Percentiles rank a stretch among this genome's conserved stretches.
Conservation (phyloP, 1,140 invertebrate genomes). For the Psilanteris sp. region DNA sequence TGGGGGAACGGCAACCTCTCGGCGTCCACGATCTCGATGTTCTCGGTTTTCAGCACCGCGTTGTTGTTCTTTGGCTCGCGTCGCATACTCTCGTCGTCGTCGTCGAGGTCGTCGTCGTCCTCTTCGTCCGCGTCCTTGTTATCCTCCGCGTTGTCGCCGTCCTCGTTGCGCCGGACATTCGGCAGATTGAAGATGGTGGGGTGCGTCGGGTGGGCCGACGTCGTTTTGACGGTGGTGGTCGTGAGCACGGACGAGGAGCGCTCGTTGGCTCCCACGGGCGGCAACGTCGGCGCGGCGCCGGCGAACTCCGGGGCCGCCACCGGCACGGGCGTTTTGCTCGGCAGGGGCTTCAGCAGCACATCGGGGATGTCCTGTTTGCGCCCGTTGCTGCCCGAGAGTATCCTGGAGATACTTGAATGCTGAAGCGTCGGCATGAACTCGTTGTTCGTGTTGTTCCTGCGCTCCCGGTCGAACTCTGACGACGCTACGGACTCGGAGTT, state of each 20-base stretch:
- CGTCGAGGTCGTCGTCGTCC: slow-evolving; percentile 24
- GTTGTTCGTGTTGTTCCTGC: slow-evolving; percentile 74
- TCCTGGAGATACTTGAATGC: slow-evolving; percentile 87
- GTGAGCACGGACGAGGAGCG: slow-evolving; percentile 7
- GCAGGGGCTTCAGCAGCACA: slow-evolving; percentile 84
- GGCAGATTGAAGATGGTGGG: slow-evolving; percentile 76
- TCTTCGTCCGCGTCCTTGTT: slow-evolving; percentile 46
- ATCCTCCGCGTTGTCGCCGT: slow-evolving; percentile 47
- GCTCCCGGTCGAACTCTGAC: slow-evolving; percentile 61
- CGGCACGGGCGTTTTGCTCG: slow-evolving; percentile 81
- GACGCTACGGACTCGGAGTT: slow-evolving; percentile 51
- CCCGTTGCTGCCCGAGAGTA: slow-evolving; percentile 89
- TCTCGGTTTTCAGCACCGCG: slow-evolving; percentile 67
- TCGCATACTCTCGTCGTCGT: slow-evolving; percentile 10
- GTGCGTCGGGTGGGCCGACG: slow-evolving; percentile 64
- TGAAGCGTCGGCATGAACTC: slow-evolving; percentile 84
- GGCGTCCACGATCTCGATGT: slow-evolving; percentile 73
- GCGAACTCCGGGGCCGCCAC: slow-evolving; percentile 62
- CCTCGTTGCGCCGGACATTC: slow-evolving; percentile 69
- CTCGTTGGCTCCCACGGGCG: slow-evolving; percentile 9
- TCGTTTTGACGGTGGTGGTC: slow-evolving; percentile 46
- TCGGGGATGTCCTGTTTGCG: slow-evolving; percentile 89
- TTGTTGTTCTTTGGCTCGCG: slow-evolving; percentile 67
- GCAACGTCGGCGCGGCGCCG: slow-evolving; percentile 66
- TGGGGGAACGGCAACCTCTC: slow-evolving; percentile 73